Evolutionary conservation across 2,888 invertebrate species (phyloP).

Genomic region (Ptilodon capucinus): DNA sequence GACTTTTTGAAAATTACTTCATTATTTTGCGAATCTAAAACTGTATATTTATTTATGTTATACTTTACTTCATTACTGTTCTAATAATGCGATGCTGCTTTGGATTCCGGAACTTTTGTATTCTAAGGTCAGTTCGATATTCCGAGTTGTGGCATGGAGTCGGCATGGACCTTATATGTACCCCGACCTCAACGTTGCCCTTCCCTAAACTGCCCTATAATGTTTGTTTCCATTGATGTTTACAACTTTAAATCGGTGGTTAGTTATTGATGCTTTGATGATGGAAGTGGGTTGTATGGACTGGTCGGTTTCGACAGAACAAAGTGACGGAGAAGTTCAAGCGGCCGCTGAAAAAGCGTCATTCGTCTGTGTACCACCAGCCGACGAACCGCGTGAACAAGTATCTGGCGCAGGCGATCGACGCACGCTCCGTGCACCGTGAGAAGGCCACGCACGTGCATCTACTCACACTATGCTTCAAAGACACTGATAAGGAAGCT

Average conservation of each 20-base stretch:
- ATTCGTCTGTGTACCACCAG: slow-evolving; percentile 93
- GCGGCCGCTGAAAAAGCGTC: slow-evolving; percentile 93
- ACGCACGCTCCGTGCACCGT: slow-evolving; percentile 93
- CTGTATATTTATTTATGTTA: slow-evolving; percentile 39
- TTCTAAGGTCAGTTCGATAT: slow-evolving; percentile 77
- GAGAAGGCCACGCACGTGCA: slow-evolving; percentile 95
- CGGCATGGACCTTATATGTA: slow-evolving; percentile 68
- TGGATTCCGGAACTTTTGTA: slow-evolving; percentile 76
- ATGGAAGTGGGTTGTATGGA: slow-evolving; percentile 19
- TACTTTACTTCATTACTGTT: slow-evolving; percentile 66
- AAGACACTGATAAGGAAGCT: slow-evolving; percentile 91
- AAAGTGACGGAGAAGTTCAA: slow-evolving; percentile 94
- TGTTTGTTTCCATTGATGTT: slow-evolving; percentile 30
- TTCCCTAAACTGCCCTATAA: slow-evolving; percentile 32
- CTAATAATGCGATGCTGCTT: slow-evolving; percentile 79
- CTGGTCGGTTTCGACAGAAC: slow-evolving; percentile 81
- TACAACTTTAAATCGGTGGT: slow-evolving; percentile 31
- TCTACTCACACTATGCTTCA: slow-evolving; percentile 92
- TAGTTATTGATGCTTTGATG: slow-evolving; percentile 14
- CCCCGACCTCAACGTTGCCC: slow-evolving; percentile 40
- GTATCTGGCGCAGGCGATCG: slow-evolving; percentile 94
- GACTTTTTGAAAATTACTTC: slow-evolving; percentile 13
- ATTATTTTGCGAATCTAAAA: slow-evolving; percentile 18
- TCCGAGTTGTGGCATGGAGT: slow-evolving; percentile 66
- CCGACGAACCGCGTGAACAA: slow-evolving; percentile 96